Evolutionary conservation across 2,888 invertebrate genomes (phyloP).

Genomic region (Mechanitis messenoides): DNA sequence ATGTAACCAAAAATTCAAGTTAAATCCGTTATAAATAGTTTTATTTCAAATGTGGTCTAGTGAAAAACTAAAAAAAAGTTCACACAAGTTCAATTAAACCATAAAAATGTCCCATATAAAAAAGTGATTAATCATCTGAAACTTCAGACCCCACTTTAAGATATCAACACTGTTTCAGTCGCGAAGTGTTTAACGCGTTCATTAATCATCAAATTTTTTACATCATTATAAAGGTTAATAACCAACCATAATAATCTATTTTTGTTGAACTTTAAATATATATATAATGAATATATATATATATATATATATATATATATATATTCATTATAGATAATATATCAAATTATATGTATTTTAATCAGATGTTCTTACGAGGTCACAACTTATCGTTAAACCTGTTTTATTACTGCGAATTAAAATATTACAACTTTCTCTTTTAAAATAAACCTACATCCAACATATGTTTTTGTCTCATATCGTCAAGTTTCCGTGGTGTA

Average conservation of each 20-base stretch:
- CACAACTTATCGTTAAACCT: too few species aligned
- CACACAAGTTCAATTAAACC: conserved; percentile 11
- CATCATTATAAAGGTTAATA: conserved; percentile 17
- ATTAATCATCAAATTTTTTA: conserved; percentile 28
- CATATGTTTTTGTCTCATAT: background rate
- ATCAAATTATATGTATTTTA: too few species aligned
- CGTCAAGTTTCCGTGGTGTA: conserved; percentile 85
- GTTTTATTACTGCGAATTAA: too few species aligned
- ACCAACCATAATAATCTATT: conserved; percentile 1
- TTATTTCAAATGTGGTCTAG: too few species aligned
- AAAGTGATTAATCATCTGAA: conserved; percentile 23
- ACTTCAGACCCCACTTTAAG: conserved; percentile 24
- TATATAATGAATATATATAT: too few species aligned
- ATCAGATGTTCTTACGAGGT: too few species aligned
- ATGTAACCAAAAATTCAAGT: too few species aligned
- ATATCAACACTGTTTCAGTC: conserved; percentile 29
- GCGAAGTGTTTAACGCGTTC: conserved; percentile 26
- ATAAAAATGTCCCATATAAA: conserved; percentile 16
- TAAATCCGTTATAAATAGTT: too few species aligned
- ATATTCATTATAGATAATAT: too few species aligned
- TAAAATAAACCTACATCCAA: background rate
- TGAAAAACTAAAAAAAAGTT: background rate
- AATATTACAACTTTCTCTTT: too few species aligned
- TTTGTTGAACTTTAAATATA: too few species aligned
- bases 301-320: too few species aligned